Percentiles rank a stretch among this genome's conserved stretches.
Conservation (phyloP, 2,888 invertebrate species). For the Nesidiocoris tenuis region DNA sequence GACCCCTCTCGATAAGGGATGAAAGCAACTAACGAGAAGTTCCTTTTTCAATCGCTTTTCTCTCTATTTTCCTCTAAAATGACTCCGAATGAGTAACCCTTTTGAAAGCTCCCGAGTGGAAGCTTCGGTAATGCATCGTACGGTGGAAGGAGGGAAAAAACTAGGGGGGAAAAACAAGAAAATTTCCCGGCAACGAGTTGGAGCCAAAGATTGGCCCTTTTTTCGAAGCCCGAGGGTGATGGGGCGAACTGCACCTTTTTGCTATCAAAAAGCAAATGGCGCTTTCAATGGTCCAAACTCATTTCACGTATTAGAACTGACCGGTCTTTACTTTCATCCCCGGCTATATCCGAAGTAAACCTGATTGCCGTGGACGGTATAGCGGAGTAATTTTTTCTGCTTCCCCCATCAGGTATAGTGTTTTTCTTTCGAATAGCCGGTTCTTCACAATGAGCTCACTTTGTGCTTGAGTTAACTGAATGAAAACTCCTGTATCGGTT, state of each 20-base stretch:
- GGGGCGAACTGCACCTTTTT: constrained; percentile 5
- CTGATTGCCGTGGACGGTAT: not conserved
- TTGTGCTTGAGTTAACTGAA: not conserved
- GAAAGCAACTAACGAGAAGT: too few relatives aligned
- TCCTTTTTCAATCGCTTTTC: not conserved
- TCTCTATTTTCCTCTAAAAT: not conserved
- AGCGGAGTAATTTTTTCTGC: not conserved
- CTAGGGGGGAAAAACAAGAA: not conserved
- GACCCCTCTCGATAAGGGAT: too few relatives aligned
- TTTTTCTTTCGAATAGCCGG: not conserved
- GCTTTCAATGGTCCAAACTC: constrained; percentile 29
- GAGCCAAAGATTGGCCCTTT: not conserved
- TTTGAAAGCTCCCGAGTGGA: not conserved
- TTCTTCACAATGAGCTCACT: not conserved
- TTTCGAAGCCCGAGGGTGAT: not conserved
- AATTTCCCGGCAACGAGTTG: not conserved
- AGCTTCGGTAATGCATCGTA: not conserved
- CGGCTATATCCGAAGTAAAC: not conserved
- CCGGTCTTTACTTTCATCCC: constrained; percentile 31
- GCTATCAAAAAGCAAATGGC: constrained; percentile 16
- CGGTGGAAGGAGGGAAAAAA: not conserved
- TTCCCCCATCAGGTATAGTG: not conserved
- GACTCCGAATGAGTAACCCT: not conserved
- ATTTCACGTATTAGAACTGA: constrained; percentile 30
- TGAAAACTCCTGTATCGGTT: not conserved